phyloP scores from a whole-genome alignment of 2,888 invertebrate genomes.

The Glyphotaelius pellucidus region DNA sequence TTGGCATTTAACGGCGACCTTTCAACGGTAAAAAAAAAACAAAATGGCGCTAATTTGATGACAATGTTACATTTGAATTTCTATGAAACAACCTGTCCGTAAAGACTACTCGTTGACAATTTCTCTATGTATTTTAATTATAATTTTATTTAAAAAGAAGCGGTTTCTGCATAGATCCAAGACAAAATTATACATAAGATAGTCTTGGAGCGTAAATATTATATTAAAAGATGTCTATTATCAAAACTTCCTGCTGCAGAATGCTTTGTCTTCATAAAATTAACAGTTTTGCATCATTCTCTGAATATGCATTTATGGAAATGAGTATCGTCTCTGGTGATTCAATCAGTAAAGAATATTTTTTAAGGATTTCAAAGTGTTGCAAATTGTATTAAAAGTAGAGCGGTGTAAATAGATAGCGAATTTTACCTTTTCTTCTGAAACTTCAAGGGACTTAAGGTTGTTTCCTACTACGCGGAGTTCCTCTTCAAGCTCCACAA shows the following conservation, averaged over 20 bases:
- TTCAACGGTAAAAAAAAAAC: too few relatives aligned
- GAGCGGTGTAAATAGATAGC: background rate
- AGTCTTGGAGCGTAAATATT: background rate
- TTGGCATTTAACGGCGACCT: too few relatives aligned
- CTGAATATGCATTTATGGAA: background rate
- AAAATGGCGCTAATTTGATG: too few relatives aligned
- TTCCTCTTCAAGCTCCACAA: constrained; percentile 99
- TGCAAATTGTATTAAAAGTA: background rate
- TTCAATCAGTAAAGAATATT: background rate
- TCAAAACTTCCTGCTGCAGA: background rate
- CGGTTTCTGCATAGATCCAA: background rate
- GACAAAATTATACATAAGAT: background rate
- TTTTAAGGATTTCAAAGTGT: background rate
- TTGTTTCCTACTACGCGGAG: constrained; percentile 99
- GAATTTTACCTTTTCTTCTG: constrained; percentile 95
- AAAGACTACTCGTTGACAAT: too few relatives aligned
- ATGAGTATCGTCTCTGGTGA: background rate
- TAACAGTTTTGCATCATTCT: background rate
- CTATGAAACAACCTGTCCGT: too few relatives aligned
- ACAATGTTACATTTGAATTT: too few relatives aligned
- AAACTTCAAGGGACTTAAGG: constrained; percentile 99
- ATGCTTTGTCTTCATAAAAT: background rate
- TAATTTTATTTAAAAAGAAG: background rate
- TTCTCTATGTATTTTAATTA: background rate
- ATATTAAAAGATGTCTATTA: background rate